Percentiles rank a stretch among this genome's conserved stretches.
Evolutionary conservation across 2,888 invertebrate genomes (phyloP).

Genomic region (Caenorhabditis sp.): DNA sequence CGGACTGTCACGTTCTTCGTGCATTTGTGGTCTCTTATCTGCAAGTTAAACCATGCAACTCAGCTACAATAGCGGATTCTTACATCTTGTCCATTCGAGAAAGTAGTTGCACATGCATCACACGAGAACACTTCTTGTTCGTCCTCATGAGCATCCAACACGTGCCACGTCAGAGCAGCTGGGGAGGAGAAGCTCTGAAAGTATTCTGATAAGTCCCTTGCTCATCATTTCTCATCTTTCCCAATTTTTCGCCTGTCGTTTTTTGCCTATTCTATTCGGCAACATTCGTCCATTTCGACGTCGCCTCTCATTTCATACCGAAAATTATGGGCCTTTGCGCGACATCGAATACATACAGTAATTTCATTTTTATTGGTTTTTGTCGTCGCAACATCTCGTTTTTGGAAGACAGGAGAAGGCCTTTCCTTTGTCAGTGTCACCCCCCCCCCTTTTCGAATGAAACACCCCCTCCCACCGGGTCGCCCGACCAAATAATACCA

Average conservation of each 20-base stretch:
- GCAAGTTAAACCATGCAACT: conserved; percentile 11
- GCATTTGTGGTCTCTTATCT: conserved; percentile 67
- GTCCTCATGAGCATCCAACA: conserved; percentile 68
- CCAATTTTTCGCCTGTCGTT: neutral
- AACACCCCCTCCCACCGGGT: conserved; percentile 11
- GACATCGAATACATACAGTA: conserved; percentile 60
- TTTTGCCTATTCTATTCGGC: conserved; percentile 7
- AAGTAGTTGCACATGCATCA: conserved; percentile 65
- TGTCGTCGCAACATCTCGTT: conserved; percentile 68
- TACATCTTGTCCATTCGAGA: conserved; percentile 68
- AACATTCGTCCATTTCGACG: conserved; percentile 30
- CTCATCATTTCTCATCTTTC: no score
- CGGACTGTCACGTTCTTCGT: conserved; percentile 6
- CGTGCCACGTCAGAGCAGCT: conserved; percentile 72
- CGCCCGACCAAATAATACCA: conserved; percentile 56
- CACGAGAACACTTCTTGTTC: conserved; percentile 67
- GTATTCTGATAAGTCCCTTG: no score
- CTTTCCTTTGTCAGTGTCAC: conserved; percentile 28
- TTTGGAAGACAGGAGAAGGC: conserved; percentile 15
- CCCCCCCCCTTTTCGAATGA: conserved; percentile 25
- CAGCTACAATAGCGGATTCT: neutral
- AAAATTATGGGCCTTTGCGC: conserved; percentile 52
- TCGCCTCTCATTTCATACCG: conserved; percentile 35
- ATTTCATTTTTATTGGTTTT: conserved; percentile 70
- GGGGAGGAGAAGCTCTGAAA: conserved; percentile 70